Evolutionary conservation across 2,888 invertebrate species (phyloP).

Genomic region (Cryptops parisi): DNA sequence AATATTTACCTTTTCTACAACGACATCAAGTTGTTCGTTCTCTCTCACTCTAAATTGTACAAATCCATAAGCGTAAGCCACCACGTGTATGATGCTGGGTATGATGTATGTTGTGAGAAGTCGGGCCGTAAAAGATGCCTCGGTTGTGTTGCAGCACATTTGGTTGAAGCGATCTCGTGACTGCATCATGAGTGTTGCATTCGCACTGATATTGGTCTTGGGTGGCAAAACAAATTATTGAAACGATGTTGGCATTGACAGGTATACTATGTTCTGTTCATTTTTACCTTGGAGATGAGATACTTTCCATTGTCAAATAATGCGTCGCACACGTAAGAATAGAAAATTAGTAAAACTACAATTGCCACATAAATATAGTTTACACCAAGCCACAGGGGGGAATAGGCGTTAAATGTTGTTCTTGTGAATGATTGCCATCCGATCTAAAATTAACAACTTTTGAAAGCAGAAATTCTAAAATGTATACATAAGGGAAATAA

Average conservation of each 20-base stretch:
- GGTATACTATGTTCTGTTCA: conserved; percentile 19
- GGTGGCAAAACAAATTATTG: too few species aligned
- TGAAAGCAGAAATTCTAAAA: not conserved
- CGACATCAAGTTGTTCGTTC: conserved; percentile 31
- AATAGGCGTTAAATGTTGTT: conserved; percentile 21
- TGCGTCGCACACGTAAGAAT: not conserved
- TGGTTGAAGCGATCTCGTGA: too few species aligned
- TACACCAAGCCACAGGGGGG: conserved; percentile 18
- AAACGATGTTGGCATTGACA: too few species aligned
- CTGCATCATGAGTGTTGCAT: too few species aligned
- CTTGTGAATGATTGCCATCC: conserved; percentile 29
- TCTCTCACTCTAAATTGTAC: conserved; percentile 29
- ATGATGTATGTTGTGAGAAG: conserved; percentile 32
- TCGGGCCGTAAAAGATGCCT: too few species aligned
- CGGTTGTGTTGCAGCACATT: too few species aligned
- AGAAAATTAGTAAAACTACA: conserved; percentile 17
- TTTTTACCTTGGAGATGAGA: not conserved
- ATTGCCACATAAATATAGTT: conserved; percentile 27
- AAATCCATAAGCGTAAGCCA: conserved; percentile 29
- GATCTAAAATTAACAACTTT: conserved; percentile 25
- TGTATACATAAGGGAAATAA: not conserved
- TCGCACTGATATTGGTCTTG: too few species aligned
- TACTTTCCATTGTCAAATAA: not conserved
- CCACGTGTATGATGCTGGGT: conserved; percentile 30
- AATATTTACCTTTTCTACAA: conserved; percentile 30